Base-by-base conservation (phyloP, 2,797 vertebrate genomes). In the Clarias fuscus region DNA sequence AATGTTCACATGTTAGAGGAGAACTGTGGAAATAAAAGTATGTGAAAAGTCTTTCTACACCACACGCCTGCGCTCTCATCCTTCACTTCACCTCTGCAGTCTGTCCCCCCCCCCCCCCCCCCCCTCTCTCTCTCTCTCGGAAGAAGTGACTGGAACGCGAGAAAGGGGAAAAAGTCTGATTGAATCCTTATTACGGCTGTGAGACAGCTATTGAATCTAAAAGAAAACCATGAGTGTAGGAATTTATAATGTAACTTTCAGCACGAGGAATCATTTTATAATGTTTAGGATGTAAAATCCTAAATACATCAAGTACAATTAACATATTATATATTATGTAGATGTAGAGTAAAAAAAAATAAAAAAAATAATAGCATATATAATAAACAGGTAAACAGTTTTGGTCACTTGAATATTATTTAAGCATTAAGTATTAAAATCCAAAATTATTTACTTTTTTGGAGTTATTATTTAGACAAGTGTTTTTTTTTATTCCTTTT, bases 11-110 rank as follows among this genome's bases (percentile, higher is more conserved):
- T 97, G 97, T 97, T 98, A 97, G 97, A 97, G 97, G 97, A 98
- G 97, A 98, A 97, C 95, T 92, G 97, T 99, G 97, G 94, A 98
- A 99, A 99, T 99, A 99, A 96, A 99, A 98, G 95, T 97, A 96
- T 97, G 97, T 99, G 97, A 97, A 97, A 98, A 97, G 94, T 97
- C 95, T 97, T 97, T 97, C 95, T 97, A 96, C 95, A 96, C 93
- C 92, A 88, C 73, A 68, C 89, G 90, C 30, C 92, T 93, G 79
- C 70, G 91, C 89, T 75, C 58, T 88, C 79, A 8, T 87, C 59
- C 84, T 92, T 89, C 30, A 13, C 59, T 79, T 64, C 6, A 24
- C 20, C 58, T 11, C 30, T 33, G 53, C n/a, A 3, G 4, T 27
- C 27, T 10, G 15, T 59, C 20, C 48, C 24, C 0, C 3, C 7